Percentiles rank a stretch among this genome's conserved stretches.
Conservation (phyloP, 2,797 vertebrate species). For the Gallinago nigripennis region DNA sequence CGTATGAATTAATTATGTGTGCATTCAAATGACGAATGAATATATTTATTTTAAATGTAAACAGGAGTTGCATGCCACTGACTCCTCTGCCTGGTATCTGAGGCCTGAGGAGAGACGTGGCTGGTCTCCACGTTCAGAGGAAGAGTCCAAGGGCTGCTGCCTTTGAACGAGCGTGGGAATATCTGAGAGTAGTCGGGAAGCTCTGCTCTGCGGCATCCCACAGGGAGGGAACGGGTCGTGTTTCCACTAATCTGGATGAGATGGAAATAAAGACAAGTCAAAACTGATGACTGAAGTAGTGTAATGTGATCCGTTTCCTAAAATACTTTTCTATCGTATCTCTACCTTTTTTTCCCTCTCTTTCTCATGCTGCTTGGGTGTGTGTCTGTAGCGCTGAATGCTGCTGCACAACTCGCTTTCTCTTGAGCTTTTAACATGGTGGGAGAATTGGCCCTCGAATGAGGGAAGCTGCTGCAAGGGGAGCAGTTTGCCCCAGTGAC, state of each 20-base stretch:
- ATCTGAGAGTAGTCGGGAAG: constrained; percentile 16
- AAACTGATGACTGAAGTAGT: constrained; percentile 22
- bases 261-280: constrained; percentile 49
- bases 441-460: not conserved
- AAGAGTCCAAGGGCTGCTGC: not conserved
- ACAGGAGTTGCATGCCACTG: not conserved
- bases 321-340: constrained; percentile 30
- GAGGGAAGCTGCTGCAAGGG: not conserved
- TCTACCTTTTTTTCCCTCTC: not conserved
- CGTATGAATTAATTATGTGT: constrained; percentile 13
- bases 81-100: not conserved
- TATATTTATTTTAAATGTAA: constrained; percentile 52
- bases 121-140: not conserved
- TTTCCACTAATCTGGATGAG: constrained; percentile 33
- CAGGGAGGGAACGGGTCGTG: not conserved
- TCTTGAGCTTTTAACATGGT: not conserved
- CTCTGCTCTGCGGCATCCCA: not conserved
- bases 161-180: not conserved
- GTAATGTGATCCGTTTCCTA: constrained; percentile 22
- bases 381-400: not conserved
- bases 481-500: not conserved
- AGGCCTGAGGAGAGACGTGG: not conserved
- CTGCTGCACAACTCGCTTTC: not conserved
- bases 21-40: constrained; percentile 15
- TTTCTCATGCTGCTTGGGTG: constrained; percentile 23